A percentile compares a stretch with the other conserved stretches of the same genome.
Conservation (phyloP, 2,888 invertebrate species). For the Synanthedon andrenaeformis region DNA sequence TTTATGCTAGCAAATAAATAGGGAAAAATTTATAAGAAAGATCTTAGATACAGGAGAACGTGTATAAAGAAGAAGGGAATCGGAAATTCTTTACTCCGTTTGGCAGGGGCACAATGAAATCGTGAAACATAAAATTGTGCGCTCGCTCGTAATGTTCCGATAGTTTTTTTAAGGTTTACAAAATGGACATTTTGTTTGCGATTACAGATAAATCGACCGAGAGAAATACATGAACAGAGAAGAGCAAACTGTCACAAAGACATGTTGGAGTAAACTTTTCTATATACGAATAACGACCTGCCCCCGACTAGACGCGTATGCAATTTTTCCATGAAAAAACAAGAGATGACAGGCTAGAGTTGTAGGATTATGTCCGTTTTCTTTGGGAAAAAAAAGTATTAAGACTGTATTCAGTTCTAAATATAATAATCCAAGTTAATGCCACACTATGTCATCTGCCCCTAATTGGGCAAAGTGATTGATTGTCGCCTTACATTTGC, state of each 20-base stretch:
- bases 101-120: not conserved
- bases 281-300: no score
- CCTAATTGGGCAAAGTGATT: constrained; percentile 14
- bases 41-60: no score
- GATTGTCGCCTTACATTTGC: constrained; percentile 7
- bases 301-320: no score
- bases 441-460: constrained; percentile 6
- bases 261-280: no score
- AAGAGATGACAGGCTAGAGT: no score
- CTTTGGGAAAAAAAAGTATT: no score
- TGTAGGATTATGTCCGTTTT: no score
- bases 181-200: not conserved
- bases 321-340: no score
- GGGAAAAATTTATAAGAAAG: no score
- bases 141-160: not conserved
- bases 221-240: not conserved
- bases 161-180: not conserved
- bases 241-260: no score
- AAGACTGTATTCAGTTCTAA: no score
- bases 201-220: not conserved
- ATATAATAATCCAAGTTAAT: not conserved
- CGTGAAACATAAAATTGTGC: not conserved
- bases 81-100: not conserved
- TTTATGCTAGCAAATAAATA: no score
- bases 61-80: not conserved